A percentile compares a stretch with the other conserved stretches of the same genome.
These are phyloP conservation scores for Apamea monoglypha DNA, from an alignment of 2,888 invertebrate species.

Conservation along the genomic window DNA sequence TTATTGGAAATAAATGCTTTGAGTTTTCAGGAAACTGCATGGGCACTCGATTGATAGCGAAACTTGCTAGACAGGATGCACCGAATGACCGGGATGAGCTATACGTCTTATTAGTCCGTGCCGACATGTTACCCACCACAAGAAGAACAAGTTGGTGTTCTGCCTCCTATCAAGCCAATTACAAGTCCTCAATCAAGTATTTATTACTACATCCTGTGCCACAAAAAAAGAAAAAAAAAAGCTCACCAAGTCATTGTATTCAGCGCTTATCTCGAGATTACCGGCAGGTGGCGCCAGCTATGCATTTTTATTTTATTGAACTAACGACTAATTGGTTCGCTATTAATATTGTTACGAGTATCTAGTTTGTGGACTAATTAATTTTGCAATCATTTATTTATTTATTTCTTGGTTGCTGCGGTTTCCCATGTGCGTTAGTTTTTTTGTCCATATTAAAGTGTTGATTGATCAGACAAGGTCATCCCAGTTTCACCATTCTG, in stretches of 20 bases:
- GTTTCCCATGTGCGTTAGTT: not conserved
- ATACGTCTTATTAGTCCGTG: not conserved
- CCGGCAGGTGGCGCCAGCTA: constrained; percentile 25
- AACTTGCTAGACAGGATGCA: not conserved
- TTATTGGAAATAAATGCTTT: too few relatives aligned
- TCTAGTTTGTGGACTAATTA: constrained; percentile 4
- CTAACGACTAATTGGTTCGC: constrained; percentile 38
- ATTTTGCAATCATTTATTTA: not conserved
- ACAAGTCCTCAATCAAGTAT: constrained; percentile 33
- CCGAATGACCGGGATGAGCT: not conserved
- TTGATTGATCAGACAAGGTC: not conserved
- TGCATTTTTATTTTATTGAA: constrained; percentile 38
- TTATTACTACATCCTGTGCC: not conserved
- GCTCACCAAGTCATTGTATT: constrained; percentile 32
- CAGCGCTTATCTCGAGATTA: constrained; percentile 20
- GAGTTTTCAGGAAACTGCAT: not conserved
- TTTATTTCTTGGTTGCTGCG: not conserved
- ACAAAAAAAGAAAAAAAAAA: not conserved
- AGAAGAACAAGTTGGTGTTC: not conserved
- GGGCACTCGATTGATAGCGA: not conserved
- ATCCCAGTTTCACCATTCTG: not conserved
- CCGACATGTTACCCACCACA: not conserved
- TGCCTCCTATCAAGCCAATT: constrained; percentile 25
- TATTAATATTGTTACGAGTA: constrained; percentile 13
- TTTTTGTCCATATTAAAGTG: not conserved